phyloP scores from a whole-genome alignment of 2,113 vertebrate species.

The Murina feae region DNA sequence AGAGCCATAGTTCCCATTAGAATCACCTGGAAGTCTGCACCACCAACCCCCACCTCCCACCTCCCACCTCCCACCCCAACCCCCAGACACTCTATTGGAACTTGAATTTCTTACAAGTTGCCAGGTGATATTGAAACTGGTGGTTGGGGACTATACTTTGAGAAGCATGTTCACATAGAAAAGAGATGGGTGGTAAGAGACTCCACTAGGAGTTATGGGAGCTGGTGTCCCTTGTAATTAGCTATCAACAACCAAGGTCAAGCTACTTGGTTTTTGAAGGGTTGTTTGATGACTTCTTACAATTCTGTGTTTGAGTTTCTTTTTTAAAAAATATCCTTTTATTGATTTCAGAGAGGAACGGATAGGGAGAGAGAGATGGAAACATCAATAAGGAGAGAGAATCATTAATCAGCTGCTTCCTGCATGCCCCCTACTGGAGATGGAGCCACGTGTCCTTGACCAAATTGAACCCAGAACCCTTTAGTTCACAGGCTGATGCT shows the following conservation, averaged over 20 bases:
- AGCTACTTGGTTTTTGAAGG: background rate
- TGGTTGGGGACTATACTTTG: background rate
- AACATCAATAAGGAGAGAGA: too few species aligned
- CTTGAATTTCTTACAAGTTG: background rate
- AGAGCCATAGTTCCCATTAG: background rate
- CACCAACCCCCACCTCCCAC: background rate
- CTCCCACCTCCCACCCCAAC: too few species aligned
- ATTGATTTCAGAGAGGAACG: too few species aligned
- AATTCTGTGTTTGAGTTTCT: background rate
- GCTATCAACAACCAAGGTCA: background rate
- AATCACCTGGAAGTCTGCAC: background rate
- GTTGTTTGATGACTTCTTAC: background rate
- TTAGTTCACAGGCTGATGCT: too few species aligned
- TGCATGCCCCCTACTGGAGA: too few species aligned
- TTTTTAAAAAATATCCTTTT: too few species aligned
- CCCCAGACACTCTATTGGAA: background rate
- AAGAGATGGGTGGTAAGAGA: background rate
- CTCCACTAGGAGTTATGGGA: background rate
- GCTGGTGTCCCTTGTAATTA: background rate
- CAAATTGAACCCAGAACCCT: too few species aligned
- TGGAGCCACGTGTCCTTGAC: too few species aligned
- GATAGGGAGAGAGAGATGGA: too few species aligned
- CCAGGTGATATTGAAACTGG: background rate
- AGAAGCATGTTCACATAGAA: background rate
- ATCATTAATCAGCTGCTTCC: too few species aligned